phyloP scores from a whole-genome alignment of 1,140 invertebrate species.

The Drosophila equinoxialis region DNA sequence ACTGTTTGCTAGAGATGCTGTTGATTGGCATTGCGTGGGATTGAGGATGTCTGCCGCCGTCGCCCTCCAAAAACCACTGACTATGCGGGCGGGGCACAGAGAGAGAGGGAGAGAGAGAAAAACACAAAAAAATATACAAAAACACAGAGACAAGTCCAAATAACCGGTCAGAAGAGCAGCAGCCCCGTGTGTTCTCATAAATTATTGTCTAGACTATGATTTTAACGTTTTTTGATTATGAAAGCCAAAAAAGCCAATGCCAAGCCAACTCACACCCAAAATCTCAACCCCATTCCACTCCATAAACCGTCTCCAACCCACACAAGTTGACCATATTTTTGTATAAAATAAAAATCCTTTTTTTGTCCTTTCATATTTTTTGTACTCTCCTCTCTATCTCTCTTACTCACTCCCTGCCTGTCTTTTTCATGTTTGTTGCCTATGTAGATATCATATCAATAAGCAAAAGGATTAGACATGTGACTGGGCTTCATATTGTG shows the following conservation, averaged over 20 bases:
- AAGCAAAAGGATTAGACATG: slow-evolving; percentile 82
- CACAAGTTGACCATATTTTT: slow-evolving; percentile 36
- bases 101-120: not conserved
- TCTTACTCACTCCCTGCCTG: too few species aligned
- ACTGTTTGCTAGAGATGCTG: slow-evolving; percentile 76
- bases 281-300: slow-evolving; percentile 8
- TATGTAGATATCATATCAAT: slow-evolving; percentile 80
- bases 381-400: not conserved
- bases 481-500: slow-evolving; percentile 57
- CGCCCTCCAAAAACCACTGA: not conserved
- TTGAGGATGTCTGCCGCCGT: slow-evolving; percentile 10
- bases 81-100: slow-evolving; percentile 47
- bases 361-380: slow-evolving; percentile 16
- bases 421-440: slow-evolving; percentile 17
- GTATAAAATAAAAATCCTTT: slow-evolving; percentile 77
- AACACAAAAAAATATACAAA: slow-evolving; percentile 17
- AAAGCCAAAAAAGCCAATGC: slow-evolving; percentile 59
- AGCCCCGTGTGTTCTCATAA: slow-evolving; percentile 69
- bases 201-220: slow-evolving; percentile 83
- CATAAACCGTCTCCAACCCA: slow-evolving; percentile 7
- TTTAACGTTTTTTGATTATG: slow-evolving; percentile 83
- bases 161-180: slow-evolving; percentile 33
- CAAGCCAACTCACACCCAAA: slow-evolving; percentile 19
- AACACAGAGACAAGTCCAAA: slow-evolving; percentile 20
- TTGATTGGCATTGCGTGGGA: slow-evolving; percentile 72